Conservation (phyloP, 92 coral and sea anemone species). For the Phenganax marumi region DNA sequence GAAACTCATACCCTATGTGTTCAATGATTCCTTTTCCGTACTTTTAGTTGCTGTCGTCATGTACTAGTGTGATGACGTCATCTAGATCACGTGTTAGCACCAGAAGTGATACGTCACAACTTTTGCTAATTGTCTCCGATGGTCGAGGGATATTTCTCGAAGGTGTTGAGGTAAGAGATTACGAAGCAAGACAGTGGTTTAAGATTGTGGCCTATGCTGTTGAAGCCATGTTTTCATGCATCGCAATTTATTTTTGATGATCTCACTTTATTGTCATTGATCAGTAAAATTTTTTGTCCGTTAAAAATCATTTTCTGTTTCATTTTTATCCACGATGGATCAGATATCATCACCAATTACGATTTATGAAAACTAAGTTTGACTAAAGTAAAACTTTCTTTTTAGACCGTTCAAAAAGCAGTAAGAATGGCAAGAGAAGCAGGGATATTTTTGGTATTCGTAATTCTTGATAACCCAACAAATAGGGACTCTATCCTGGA, state of each 20-base stretch:
- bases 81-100: slow-evolving; percentile 75
- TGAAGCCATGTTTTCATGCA: neutral
- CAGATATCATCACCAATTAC: neutral
- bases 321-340: too few relatives aligned
- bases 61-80: slow-evolving; percentile 79
- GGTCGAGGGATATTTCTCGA: slow-evolving; percentile 97
- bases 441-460: slow-evolving; percentile 87
- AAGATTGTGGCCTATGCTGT: too few relatives aligned
- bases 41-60: slow-evolving; percentile 70
- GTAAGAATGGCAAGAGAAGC: slow-evolving; percentile 84
- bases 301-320: too few relatives aligned
- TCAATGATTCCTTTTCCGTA: neutral
- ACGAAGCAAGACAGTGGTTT: too few relatives aligned
- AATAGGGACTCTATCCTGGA: slow-evolving; percentile 96
- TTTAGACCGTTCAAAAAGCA: slow-evolving; percentile 82
- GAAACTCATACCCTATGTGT: neutral
- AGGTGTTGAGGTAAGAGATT: slow-evolving; percentile 75
- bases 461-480: slow-evolving; percentile 83
- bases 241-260: neutral
- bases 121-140: slow-evolving; percentile 89
- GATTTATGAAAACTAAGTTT: neutral
- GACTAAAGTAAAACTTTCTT: neutral
- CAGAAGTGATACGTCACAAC: slow-evolving; percentile 74
- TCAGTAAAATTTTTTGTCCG: too few relatives aligned
- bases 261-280: neutral